Base-by-base conservation (phyloP, 1,140 invertebrate species). In the Lethrus apterus region DNA sequence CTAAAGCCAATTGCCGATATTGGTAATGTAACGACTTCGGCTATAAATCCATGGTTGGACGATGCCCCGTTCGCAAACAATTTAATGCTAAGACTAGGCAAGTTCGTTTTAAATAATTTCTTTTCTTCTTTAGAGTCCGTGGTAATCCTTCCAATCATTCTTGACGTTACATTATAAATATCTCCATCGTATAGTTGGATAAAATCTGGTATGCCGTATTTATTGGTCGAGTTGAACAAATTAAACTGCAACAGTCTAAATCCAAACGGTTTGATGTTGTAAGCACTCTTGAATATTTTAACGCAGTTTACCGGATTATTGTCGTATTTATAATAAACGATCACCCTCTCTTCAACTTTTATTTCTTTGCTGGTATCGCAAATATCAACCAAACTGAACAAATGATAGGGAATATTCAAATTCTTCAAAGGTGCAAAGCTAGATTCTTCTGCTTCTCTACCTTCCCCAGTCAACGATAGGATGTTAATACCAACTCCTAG, bases 251-350 rank as follows among this genome's bases (percentile, higher is more conserved):
- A 72, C 14, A 98, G 71, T 42, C 89, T 77, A 57, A 95, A 90
- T 13, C 90, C 91, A 60, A 94, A 81, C 4, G 86, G 85, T 63
- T 93, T 93, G 0, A 86, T 79, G 57, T 83, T 73, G 48, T 81
- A 86, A 29, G 79, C 76, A 53, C 86, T 91, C 29, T 83, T 84
- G 57, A 99, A 96, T 55, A 98, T 93, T 70, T 99, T 99, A 0
- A 99, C 89, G 66, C 96, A 99, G 65, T 96, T 96, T 0, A 97
- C 86, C 0, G 92, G 86, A 67, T 84, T 81, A 57, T 95, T 95
- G 53, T 96, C 91, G 56, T 99, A 99, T 65, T 97, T 98, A 66
- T 95, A 98, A 65, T 96, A 99, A 1, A 99, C 55, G 2, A 99
- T 63, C 3, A 99, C 79, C 44, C 94, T 73, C 59, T 97, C 92